Evolutionary conservation across 2,888 invertebrate genomes (phyloP).

Genomic region (Diogma glabrata): DNA sequence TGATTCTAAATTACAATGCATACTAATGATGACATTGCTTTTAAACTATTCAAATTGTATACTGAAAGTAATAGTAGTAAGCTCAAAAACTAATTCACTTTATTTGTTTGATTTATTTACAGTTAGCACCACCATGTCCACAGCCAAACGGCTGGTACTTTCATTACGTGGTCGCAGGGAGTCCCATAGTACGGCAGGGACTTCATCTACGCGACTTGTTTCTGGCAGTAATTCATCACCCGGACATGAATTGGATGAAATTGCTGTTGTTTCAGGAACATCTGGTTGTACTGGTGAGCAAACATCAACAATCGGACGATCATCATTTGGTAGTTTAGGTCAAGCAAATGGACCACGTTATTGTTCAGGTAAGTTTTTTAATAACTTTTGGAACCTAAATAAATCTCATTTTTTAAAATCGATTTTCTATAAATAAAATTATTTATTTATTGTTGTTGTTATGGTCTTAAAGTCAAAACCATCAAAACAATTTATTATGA

Average conservation of each 20-base stretch:
- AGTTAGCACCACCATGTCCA: conserved; percentile 42
- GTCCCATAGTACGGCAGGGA: conserved; percentile 40
- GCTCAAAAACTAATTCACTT: background rate
- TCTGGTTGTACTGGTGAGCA: background rate
- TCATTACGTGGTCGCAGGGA: conserved; percentile 48
- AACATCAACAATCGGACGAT: conserved; percentile 23
- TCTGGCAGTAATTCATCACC: conserved; percentile 31
- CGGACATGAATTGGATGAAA: conserved; percentile 52
- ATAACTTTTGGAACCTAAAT: conserved; percentile 6
- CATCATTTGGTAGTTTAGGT: conserved; percentile 23
- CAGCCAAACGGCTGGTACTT: conserved; percentile 50
- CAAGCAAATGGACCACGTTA: conserved; percentile 47
- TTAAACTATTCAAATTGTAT: too few relatives aligned
- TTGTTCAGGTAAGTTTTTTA: conserved; percentile 40
- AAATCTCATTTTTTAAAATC: too few relatives aligned
- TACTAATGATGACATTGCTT: too few relatives aligned
- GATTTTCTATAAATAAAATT: too few relatives aligned
- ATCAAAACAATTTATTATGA: too few relatives aligned
- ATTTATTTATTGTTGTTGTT: too few relatives aligned
- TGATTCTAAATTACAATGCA: too few relatives aligned
- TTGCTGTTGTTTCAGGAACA: conserved; percentile 53
- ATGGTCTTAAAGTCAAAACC: too few relatives aligned
- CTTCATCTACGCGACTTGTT: conserved; percentile 40
- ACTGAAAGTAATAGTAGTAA: too few relatives aligned
- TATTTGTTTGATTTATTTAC: conserved; percentile 21